Conservation (phyloP, 2,797 vertebrate genomes). For the Centropyge bicolor region DNA sequence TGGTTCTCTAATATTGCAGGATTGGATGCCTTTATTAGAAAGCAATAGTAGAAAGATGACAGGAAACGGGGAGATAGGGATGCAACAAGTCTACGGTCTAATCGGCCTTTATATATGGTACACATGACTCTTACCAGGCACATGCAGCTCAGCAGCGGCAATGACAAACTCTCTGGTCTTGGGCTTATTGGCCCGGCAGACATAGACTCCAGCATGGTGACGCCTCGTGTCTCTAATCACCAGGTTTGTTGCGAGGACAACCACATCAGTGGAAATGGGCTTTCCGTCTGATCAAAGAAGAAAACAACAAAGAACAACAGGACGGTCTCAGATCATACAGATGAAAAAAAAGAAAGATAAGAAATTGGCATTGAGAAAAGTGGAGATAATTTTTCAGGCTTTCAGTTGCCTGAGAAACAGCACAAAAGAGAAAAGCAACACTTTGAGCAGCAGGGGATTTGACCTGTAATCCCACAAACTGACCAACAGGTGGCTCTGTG, state of each 20-base stretch:
- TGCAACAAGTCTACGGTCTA: background rate
- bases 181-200: constrained; percentile 96
- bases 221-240: constrained; percentile 91
- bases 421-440: constrained; percentile 13
- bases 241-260: constrained; percentile 94
- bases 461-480: constrained; percentile 49
- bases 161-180: constrained; percentile 93
- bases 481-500: constrained; percentile 75
- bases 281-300: constrained; percentile 89
- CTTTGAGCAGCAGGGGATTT: constrained; percentile 12
- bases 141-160: constrained; percentile 91
- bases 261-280: constrained; percentile 93
- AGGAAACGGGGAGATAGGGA: background rate
- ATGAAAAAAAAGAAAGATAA: constrained; percentile 15
- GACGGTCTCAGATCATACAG: constrained; percentile 23
- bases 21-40: too few relatives aligned
- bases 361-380: constrained; percentile 14
- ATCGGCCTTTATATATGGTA: background rate
- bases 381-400: constrained; percentile 35
- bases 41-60: too few relatives aligned
- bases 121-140: constrained; percentile 88
- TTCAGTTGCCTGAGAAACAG: constrained; percentile 57
- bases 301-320: constrained; percentile 42
- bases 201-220: constrained; percentile 93
- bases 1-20: too few relatives aligned